A percentile compares a stretch with the other conserved stretches of the same genome.
Conservation (phyloP, 2,113 vertebrate genomes). For the Callorhinus ursinus region DNA sequence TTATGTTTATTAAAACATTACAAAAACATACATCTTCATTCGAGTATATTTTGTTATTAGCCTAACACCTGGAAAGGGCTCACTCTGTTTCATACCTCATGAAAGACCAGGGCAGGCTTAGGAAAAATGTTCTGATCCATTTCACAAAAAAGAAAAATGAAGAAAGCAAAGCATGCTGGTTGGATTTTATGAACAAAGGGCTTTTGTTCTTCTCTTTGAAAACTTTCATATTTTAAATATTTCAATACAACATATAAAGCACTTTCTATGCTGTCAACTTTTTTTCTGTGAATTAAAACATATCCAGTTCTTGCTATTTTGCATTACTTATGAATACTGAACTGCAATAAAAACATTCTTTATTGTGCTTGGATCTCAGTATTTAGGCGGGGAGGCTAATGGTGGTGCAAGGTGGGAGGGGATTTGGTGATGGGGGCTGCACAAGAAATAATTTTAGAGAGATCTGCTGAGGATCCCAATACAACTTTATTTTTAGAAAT, state of each 20-base stretch:
- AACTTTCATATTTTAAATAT: slow-evolving; percentile 40
- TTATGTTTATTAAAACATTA: slow-evolving; percentile 4
- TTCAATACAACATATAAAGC: slow-evolving; percentile 12
- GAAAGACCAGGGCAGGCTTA: background rate
- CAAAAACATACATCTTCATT: background rate
- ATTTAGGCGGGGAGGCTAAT: background rate
- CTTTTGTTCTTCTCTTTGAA: slow-evolving; percentile 56
- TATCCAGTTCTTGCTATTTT: slow-evolving; percentile 41
- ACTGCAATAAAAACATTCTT: slow-evolving; percentile 71
- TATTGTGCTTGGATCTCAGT: slow-evolving; percentile 58
- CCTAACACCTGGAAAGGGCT: slow-evolving; percentile 18
- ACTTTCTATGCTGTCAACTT: slow-evolving; percentile 48
- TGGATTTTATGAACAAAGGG: slow-evolving; percentile 53
- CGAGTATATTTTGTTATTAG: background rate
- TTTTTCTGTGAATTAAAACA: slow-evolving; percentile 53
- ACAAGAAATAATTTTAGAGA: slow-evolving; percentile 52
- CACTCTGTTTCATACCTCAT: slow-evolving; percentile 41
- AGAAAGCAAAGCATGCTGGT: background rate
- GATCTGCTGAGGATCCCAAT: background rate
- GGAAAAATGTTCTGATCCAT: slow-evolving; percentile 24
- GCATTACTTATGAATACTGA: slow-evolving; percentile 42
- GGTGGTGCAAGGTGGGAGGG: background rate
- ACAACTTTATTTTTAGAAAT: slow-evolving; percentile 47
- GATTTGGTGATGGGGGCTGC: background rate
- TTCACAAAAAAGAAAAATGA: slow-evolving; percentile 52